Evolutionary conservation across 2,888 invertebrate genomes (phyloP).

Genomic region (Iphiclides podalirius): DNA sequence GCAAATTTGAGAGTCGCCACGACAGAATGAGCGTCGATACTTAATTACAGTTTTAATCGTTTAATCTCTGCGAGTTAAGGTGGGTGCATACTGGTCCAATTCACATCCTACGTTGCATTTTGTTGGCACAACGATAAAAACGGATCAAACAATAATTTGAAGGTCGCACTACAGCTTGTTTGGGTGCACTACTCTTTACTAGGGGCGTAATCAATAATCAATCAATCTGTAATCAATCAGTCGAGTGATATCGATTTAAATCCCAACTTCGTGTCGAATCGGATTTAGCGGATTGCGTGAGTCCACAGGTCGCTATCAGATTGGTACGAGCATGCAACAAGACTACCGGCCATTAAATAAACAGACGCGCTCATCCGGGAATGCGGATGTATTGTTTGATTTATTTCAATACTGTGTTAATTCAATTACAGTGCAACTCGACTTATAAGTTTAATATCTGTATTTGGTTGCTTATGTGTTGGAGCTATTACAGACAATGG

Average conservation of each 20-base stretch:
- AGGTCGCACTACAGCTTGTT: too few relatives aligned
- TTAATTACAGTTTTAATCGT: constrained; percentile 79
- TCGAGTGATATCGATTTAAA: constrained; percentile 1
- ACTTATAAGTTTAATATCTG: not conserved
- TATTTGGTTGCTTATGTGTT: not conserved
- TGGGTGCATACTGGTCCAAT: constrained; percentile 44
- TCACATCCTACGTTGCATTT: too few relatives aligned
- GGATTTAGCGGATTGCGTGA: constrained; percentile 50
- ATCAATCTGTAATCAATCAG: too few relatives aligned
- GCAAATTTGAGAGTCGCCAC: constrained; percentile 77
- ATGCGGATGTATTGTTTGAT: constrained; percentile 40
- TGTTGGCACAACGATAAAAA: too few relatives aligned
- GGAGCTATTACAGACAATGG: not conserved
- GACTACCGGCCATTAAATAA: constrained; percentile 54
- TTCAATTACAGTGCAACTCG: constrained; percentile 5
- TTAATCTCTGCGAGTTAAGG: constrained; percentile 65
- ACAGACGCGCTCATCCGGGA: constrained; percentile 35
- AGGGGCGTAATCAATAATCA: too few relatives aligned
- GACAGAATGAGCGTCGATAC: constrained; percentile 78
- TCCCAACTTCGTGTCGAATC: constrained; percentile 29
- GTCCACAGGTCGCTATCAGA: constrained; percentile 49
- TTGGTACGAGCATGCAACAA: constrained; percentile 54
- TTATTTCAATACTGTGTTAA: constrained; percentile 32
- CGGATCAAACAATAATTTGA: too few relatives aligned
- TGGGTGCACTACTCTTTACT: too few relatives aligned